Base-by-base conservation (phyloP, 2,113 vertebrate genomes). In the Poeciliopsis prolifica region DNA sequence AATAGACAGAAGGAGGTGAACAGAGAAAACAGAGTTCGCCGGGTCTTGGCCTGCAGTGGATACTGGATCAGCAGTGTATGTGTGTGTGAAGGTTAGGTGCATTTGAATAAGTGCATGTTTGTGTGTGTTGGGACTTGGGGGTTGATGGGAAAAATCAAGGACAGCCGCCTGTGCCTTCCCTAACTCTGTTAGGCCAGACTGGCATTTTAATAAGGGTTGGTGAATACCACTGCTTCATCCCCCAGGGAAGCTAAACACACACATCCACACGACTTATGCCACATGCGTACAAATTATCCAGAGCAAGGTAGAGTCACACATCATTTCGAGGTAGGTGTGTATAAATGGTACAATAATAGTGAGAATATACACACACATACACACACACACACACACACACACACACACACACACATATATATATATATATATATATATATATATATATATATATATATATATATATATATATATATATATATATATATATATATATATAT, bases 211-310 rank as follows among this genome's bases (percentile, higher is more conserved):
- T 94, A 88, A 94, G 93, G 87, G 66, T 70, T 82, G 84, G 82
- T 94, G 93, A 94, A 94, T 95, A 94, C 91, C 91, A 91, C 88
- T 89, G 89, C 87, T 95, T 94, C 89, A 93, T 94, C 84, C 86
- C 87, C 80, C 26, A 65, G 88, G 90, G 86, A 79, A 80, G 78
- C 80, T 74, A 17, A 74, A 73, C 77, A 77, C 82, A 85, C 88
- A 83, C 79, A 75, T 54, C 68, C 78, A 82, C 81, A 83, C 75
- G 75, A 78, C 78, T 76, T 75, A n/a, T 26, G 76, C 78, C 78
- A 70, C 81, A 75, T 82, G 78, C 81, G 66, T 82, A 83, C 77
- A 74, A 80, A 82, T 83, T 88, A 86, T 70, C 64, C 65, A 74
- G 71, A 77, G 63, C 29, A 74, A 74, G 58, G 70, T 65, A 28